Percentiles rank a stretch among this genome's conserved stretches.
These are phyloP conservation scores for Clarias pachynema DNA, from an alignment of 2,797 vertebrate species.

Conservation along the genomic window DNA sequence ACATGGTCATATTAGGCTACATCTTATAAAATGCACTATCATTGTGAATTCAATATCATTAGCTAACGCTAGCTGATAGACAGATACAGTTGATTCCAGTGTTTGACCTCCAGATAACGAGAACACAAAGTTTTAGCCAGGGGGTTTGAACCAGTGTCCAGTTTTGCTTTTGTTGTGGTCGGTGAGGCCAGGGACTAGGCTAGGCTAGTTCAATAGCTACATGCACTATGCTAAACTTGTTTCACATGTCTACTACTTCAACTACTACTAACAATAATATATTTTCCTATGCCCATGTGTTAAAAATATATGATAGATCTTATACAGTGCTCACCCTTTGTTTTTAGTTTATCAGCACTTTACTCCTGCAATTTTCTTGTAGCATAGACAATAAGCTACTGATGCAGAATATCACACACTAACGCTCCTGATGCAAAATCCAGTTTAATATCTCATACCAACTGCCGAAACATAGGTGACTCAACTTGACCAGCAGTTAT, in stretches of 20 bases:
- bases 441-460: neutral
- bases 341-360: neutral
- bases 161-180: neutral
- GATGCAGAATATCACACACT: neutral
- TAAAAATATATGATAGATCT: neutral
- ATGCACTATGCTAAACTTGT: neutral
- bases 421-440: neutral
- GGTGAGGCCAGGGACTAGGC: neutral
- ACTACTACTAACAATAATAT: neutral
- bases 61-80: neutral
- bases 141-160: neutral
- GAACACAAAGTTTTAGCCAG: too few relatives aligned
- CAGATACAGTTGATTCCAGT: too few relatives aligned
- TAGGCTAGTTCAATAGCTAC: neutral
- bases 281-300: neutral
- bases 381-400: neutral
- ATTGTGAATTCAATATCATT: neutral
- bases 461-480: neutral
- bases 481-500: neutral
- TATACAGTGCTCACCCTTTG: neutral
- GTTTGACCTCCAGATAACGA: too few relatives aligned
- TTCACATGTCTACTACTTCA: neutral
- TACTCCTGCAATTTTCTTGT: neutral
- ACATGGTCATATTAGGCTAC: neutral
- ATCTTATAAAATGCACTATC: neutral